Evolutionary conservation across 2,113 vertebrate species (phyloP).

Genomic region (Mesitornis unicolor): DNA sequence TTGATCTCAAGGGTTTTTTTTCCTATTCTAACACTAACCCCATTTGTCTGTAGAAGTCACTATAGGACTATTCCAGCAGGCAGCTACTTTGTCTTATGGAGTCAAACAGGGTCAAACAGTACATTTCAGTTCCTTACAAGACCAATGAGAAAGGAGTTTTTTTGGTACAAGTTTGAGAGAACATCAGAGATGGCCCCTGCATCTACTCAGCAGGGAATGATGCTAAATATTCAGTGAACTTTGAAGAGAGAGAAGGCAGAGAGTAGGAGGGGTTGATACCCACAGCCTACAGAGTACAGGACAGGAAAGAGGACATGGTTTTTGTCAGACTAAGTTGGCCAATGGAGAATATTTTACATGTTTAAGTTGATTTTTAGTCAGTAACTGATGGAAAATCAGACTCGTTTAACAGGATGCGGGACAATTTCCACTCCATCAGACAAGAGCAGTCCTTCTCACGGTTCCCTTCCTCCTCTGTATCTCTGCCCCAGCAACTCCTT

Average conservation of each 20-base stretch:
- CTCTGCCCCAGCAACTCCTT: too few species aligned
- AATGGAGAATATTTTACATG: rapidly evolving
- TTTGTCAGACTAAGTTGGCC: neutral
- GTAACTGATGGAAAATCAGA: neutral
- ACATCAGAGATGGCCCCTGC: neutral
- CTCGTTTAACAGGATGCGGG: neutral
- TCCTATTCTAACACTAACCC: neutral
- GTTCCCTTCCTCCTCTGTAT: neutral
- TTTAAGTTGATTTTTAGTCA: neutral
- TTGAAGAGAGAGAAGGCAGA: neutral
- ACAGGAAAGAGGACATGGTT: rapidly evolving
- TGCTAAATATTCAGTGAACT: neutral
- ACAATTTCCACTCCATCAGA: neutral
- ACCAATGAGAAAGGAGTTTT: neutral
- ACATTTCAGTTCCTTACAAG: neutral
- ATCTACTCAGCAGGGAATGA: neutral
- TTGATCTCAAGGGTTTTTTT: too few species aligned
- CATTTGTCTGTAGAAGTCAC: neutral
- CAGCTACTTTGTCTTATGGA: neutral
- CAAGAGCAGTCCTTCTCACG: neutral
- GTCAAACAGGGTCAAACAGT: neutral
- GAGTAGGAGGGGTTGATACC: neutral
- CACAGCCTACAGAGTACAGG: neutral
- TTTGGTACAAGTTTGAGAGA: neutral
- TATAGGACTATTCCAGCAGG: neutral